Evolutionary conservation across 2,113 vertebrate species (phyloP).

Genomic region (Astatotilapia flaviijosephi): DNA sequence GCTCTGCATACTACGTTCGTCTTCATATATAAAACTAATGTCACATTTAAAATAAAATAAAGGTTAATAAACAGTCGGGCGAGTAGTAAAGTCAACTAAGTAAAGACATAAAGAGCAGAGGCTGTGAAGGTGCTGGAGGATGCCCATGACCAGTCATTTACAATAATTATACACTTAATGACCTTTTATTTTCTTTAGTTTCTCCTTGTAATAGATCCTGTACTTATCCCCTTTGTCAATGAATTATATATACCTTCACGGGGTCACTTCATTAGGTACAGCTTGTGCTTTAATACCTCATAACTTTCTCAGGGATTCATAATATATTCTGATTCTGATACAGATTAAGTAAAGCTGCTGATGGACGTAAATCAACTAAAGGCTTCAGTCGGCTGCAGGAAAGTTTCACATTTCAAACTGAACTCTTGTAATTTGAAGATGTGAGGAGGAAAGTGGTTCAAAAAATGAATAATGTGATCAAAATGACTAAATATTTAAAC

Average conservation of each 20-base stretch:
- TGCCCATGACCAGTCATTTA: not conserved
- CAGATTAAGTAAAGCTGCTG: not conserved
- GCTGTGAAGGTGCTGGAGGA: not conserved
- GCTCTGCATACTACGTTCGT: not conserved
- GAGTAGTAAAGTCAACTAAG: not conserved
- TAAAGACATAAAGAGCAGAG: not conserved
- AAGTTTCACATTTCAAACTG: not conserved
- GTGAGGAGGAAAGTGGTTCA: not conserved
- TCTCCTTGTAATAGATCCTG: not conserved
- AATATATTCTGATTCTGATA: not conserved
- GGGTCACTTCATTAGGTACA: not conserved
- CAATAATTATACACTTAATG: not conserved
- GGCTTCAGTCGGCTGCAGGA: not conserved
- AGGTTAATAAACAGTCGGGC: not conserved
- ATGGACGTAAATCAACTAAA: not conserved
- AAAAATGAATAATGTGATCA: not conserved
- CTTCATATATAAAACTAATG: not conserved
- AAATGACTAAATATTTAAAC: not conserved
- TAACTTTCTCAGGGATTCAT: not conserved
- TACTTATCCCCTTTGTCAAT: not conserved
- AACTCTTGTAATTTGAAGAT: accelerated
- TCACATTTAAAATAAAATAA: not conserved
- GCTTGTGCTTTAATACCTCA: not conserved
- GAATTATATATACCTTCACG: not conserved
- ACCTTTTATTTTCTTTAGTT: accelerated